These are phyloP conservation scores for Entomobrya multifasciata DNA, from an alignment of 2,888 invertebrate species.

Conservation along the genomic window DNA sequence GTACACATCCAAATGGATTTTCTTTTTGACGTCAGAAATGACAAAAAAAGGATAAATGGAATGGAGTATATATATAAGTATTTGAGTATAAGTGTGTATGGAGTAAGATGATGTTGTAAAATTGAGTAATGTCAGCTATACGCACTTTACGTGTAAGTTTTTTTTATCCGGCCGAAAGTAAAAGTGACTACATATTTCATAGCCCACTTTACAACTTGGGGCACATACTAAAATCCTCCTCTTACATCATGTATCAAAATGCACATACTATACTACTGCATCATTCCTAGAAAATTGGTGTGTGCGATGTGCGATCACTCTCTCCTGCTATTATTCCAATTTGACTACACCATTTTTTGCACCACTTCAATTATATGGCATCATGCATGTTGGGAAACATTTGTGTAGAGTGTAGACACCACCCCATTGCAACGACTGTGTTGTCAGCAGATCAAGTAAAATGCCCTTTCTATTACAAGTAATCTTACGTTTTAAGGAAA, in stretches of 20 bases:
- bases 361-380: too few species aligned
- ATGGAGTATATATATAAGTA: conserved; percentile 45
- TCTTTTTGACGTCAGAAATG: not conserved
- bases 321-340: too few species aligned
- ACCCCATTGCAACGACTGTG: not conserved
- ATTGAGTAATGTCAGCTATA: conserved; percentile 24
- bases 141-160: not conserved
- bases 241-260: too few species aligned
- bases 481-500: conserved; percentile 44
- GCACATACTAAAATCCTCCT: not conserved
- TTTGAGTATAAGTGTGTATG: too few species aligned
- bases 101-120: too few species aligned
- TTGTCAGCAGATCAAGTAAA: not conserved
- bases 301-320: too few species aligned
- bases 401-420: too few species aligned
- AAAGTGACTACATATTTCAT: not conserved
- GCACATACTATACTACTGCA: too few species aligned
- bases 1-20: not conserved
- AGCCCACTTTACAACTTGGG: conserved; percentile 20
- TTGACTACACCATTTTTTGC: too few species aligned
- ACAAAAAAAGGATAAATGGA: conserved; percentile 4
- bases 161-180: not conserved
- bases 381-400: too few species aligned
- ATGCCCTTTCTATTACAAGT: conserved; percentile 50
- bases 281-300: too few species aligned